Conservation (phyloP, 2,888 invertebrate species). For the Idaea dimidiata region DNA sequence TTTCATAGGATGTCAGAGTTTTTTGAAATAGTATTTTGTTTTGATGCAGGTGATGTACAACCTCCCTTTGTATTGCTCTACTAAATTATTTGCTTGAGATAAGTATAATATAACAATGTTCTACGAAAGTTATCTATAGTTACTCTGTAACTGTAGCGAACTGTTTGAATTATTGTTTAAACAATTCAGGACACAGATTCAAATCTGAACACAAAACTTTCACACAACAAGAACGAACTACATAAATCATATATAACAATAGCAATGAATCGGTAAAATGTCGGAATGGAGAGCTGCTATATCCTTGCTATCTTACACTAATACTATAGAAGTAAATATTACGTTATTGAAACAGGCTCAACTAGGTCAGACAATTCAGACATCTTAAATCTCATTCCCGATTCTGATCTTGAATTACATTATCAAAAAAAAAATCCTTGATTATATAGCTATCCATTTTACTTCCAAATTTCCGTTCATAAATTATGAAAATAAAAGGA, state of each 20-base stretch:
- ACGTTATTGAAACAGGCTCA: not conserved
- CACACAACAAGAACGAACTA: not conserved
- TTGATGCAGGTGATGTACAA: no score
- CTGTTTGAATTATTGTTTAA: not conserved
- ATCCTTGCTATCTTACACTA: not conserved
- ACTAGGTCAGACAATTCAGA: not conserved
- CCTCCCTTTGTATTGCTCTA: no score
- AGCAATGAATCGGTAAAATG: not conserved
- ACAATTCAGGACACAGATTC: conserved; percentile 1
- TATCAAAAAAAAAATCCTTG: not conserved
- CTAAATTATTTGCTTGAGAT: no score
- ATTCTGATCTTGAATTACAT: conserved; percentile 1
- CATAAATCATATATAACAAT: not conserved
- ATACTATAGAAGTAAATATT: not conserved
- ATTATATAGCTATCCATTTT: not conserved
- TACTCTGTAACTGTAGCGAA: not conserved
- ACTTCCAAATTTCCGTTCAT: not conserved
- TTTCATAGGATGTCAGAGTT: not conserved
- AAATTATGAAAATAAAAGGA: not conserved
- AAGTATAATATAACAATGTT: not conserved
- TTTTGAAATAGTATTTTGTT: no score
- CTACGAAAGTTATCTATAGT: not conserved
- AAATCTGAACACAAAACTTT: not conserved
- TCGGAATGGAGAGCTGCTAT: not conserved
- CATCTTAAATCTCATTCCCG: not conserved